Percentiles rank a stretch among this genome's conserved stretches.
phyloP scores from a whole-genome alignment of 1,140 invertebrate species.

The Drosophila prosaltans region DNA sequence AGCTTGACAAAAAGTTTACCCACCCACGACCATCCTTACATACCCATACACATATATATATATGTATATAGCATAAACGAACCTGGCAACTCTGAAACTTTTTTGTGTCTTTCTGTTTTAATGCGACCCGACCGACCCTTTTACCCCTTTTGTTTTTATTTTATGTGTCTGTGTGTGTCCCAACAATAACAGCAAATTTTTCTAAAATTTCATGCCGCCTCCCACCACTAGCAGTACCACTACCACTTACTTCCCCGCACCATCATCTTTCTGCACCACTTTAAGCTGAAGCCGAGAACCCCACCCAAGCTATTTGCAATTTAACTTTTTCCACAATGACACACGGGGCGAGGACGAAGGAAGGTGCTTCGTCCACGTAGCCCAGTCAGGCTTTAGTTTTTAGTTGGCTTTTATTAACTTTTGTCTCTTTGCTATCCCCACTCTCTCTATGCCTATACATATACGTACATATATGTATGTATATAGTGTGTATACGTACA shows the following conservation, averaged over 20 bases:
- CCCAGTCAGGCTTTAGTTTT: conserved; percentile 72
- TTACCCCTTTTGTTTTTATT: conserved; percentile 61
- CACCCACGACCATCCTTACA: conserved; percentile 20
- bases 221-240: neutral
- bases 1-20: conserved; percentile 63
- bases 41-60: neutral
- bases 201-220: conserved; percentile 72
- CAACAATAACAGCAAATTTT: conserved; percentile 78
- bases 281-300: conserved; percentile 25
- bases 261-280: neutral
- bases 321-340: conserved; percentile 64
- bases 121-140: conserved; percentile 54
- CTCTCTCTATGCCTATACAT: neutral
- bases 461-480: conserved; percentile 27
- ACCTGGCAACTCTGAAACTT: conserved; percentile 53
- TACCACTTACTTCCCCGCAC: no score
- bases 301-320: conserved; percentile 76
- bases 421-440: conserved; percentile 45
- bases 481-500: neutral
- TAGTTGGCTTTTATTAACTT: conserved; percentile 80
- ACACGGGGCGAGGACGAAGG: conserved; percentile 27
- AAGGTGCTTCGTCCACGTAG: conserved; percentile 66
- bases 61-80: conserved; percentile 5
- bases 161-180: conserved; percentile 22
- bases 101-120: conserved; percentile 57